phyloP scores from a whole-genome alignment of 2,113 vertebrate genomes.

The Pomatostomus ruficeps region DNA sequence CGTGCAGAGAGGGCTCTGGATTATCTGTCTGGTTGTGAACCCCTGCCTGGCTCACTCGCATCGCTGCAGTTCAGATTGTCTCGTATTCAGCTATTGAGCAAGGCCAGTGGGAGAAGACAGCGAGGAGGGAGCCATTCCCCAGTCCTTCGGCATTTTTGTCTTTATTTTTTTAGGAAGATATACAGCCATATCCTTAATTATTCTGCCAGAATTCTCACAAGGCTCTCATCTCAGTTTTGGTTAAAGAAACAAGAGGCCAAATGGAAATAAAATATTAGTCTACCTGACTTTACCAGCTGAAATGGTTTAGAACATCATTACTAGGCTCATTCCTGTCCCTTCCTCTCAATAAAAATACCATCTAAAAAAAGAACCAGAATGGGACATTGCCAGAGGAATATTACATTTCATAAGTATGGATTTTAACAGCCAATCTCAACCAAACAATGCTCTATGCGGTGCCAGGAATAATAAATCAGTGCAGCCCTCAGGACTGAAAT shows the following conservation, averaged over 20 bases:
- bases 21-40: neutral
- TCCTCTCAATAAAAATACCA: neutral
- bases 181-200: neutral
- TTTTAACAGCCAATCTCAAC: slow-evolving; percentile 40
- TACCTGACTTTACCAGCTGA: neutral
- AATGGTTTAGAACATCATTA: slow-evolving; percentile 3
- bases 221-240: neutral
- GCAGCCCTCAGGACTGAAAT: slow-evolving; percentile 3
- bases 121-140: neutral
- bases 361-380: neutral
- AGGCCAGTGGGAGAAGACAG: neutral
- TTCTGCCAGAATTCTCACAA: neutral
- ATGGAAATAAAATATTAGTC: neutral
- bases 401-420: slow-evolving; percentile 20
- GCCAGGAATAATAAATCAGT: slow-evolving; percentile 44
- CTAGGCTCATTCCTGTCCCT: neutral
- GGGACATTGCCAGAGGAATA: slow-evolving; percentile 41
- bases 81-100: neutral
- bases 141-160: neutral
- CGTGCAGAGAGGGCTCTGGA: neutral
- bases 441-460: neutral
- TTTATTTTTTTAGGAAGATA: neutral
- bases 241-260: neutral
- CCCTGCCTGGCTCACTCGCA: neutral
- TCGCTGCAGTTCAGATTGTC: neutral